Base-by-base conservation (phyloP, 2,888 invertebrate genomes). In the Chloroclysta siterata region DNA sequence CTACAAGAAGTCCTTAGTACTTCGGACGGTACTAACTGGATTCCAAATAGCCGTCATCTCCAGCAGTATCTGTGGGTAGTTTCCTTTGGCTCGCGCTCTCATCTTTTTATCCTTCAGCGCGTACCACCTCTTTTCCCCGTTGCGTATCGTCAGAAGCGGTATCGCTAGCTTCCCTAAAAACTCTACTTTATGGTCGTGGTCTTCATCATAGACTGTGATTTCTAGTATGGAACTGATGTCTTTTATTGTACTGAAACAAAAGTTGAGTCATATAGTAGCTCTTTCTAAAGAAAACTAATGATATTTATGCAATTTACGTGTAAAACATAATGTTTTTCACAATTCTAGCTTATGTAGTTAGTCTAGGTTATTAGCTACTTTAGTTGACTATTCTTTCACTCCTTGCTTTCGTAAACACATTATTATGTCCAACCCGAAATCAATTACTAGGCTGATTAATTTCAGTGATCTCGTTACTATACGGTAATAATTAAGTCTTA, bases 111-210 rank as follows among this genome's bases (percentile, higher is more conserved):
- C 99, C 83, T 99, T 99, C 48, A 99, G 90, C 0, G 97, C 97
- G 85, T 98, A 99, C 99, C 99, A 99, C 70, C 97, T 94, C 82
- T 98, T 98, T 81, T 98, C 98, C 0, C 98, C 97, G 80, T 97
- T 98, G 70, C 96, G 94, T 73, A 99, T 96, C 77, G 95, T 94
- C 60, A 99, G 88, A 54, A 99, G 86, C 0, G 99, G 99, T 73
- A 99, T 95, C 3, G 96, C 95, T 10, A 99, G 93, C 87, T 97
- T 98, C 0, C 99, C 99, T 13, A 99, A 93, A 84, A 99, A 99
- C 86, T 99, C 99, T 11, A 98, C 98, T 87, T 99, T 99, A 85
- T 99, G 99, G 84, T 99, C 98, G 66, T 98, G 95, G 85, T 99
- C 99, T 89, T 99, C 99, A 81, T 99, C 99, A 85, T 96, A 99